Percentiles rank a stretch among this genome's conserved stretches.
These are phyloP conservation scores for Echiichthys vipera DNA, from an alignment of 2,797 vertebrate species.

Conservation along the genomic window DNA sequence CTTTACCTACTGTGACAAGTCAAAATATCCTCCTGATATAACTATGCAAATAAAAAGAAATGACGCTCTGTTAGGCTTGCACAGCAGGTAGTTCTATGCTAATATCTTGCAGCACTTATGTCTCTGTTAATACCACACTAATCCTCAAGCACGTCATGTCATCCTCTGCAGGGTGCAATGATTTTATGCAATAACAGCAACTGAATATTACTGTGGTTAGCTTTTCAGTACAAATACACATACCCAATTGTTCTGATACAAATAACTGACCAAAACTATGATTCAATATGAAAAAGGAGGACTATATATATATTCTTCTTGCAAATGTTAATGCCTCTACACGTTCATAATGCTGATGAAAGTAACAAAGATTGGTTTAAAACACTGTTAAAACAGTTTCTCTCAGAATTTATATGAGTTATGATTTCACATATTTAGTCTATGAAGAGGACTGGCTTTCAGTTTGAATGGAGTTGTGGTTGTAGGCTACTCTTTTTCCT, in stretches of 20 bases:
- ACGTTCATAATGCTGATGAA: too few relatives aligned
- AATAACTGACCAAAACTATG: background rate
- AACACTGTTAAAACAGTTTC: too few relatives aligned
- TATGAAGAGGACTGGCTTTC: too few relatives aligned
- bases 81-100: background rate
- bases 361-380: too few relatives aligned
- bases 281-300: background rate
- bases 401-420: too few relatives aligned
- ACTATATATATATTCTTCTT: background rate
- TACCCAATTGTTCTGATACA: background rate
- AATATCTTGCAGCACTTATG: background rate
- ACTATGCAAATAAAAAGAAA: background rate
- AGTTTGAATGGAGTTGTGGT: too few relatives aligned
- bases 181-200: background rate
- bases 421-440: too few relatives aligned
- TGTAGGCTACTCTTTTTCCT: too few relatives aligned
- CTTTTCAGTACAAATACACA: background rate
- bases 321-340: too few relatives aligned
- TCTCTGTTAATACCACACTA: background rate
- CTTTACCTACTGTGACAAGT: background rate
- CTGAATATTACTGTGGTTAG: background rate
- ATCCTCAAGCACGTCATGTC: background rate
- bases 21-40: background rate
- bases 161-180: background rate
- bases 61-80: background rate